phyloP scores from a whole-genome alignment of 2,113 vertebrate genomes.

The Brienomyrus brachyistius region DNA sequence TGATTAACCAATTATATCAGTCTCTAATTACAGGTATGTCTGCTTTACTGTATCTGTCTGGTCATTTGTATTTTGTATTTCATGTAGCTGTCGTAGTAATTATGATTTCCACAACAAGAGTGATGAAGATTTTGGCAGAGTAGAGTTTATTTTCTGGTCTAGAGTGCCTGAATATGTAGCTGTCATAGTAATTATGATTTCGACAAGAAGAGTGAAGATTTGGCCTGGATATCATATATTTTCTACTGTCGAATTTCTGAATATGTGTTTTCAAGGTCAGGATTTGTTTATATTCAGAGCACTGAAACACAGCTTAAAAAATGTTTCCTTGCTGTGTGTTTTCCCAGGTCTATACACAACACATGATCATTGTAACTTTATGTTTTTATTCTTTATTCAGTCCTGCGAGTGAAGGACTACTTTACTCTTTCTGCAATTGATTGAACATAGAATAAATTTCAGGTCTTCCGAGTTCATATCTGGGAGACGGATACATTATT shows the following conservation, averaged over 20 bases:
- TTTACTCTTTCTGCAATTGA: not conserved
- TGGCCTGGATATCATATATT: not conserved
- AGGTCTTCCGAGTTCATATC: not conserved
- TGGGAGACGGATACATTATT: slow-evolving; percentile 6
- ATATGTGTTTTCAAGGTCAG: slow-evolving; percentile 12
- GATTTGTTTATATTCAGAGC: not conserved
- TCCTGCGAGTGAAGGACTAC: not conserved
- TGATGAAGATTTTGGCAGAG: not conserved
- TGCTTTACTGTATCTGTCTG: not conserved
- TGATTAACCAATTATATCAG: not conserved
- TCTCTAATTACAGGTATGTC: not conserved
- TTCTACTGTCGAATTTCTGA: not conserved
- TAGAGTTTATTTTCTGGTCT: not conserved
- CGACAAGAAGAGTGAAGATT: not conserved
- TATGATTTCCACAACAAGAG: not conserved
- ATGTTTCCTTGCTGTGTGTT: not conserved
- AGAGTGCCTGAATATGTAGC: not conserved
- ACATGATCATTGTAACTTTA: not conserved
- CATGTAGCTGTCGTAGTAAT: slow-evolving; percentile 16
- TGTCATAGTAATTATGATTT: slow-evolving; percentile 17
- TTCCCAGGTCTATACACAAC: not conserved
- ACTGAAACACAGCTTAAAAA: not conserved
- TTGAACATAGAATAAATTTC: not conserved
- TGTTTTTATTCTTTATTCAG: not conserved
- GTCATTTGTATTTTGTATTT: not conserved